Base-by-base conservation (phyloP, 2,113 vertebrate genomes). In the Sander vitreus region DNA sequence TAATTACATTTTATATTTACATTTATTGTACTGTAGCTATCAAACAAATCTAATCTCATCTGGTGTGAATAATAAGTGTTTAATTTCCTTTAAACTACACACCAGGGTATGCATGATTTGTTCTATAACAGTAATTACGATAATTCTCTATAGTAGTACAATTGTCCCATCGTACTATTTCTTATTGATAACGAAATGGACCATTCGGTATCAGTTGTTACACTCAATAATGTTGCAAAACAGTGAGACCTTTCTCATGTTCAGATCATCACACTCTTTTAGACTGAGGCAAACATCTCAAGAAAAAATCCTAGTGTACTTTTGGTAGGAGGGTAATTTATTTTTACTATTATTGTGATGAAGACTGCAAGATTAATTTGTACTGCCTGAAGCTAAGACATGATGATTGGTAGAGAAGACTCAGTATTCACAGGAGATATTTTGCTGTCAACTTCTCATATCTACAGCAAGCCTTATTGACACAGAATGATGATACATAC, bases 351-450 rank as follows among this genome's bases (percentile, higher is more conserved):
- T 77, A 72, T 75, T 58, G 83, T 18, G 76, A 83, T 74, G 76
- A 84, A 63, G 33, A 68, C 21, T 45, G 67, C 23, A 3, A 70
- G 65, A 90, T 83, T 88, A 70, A 85, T 84, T 81, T 81, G 54
- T 62, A 62, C 43, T 57, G 83, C 81, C 64, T 67, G 72, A 69
- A 89, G 81, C 64, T 39, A 73, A 73, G 39, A 68, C 30, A 25
- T 30, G 57, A 63, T 74, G 72, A 77, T 83, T 64, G 73, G 69
- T 64, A 0, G 48, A 50, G 73, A 62, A 62, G 67, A 78, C 43
- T 76, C 14, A 4, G 57, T 77, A 88, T 86, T 88, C 84, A 64
- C 67, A 59, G 62, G 77, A 77, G 72, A 78, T 43, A 39, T 70
- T 51, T 45, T 18, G 45, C 76, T 88, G 57, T 78, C 57, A 86